phyloP scores from a whole-genome alignment of 2,888 invertebrate genomes.

The Scotopteryx bipunctaria region DNA sequence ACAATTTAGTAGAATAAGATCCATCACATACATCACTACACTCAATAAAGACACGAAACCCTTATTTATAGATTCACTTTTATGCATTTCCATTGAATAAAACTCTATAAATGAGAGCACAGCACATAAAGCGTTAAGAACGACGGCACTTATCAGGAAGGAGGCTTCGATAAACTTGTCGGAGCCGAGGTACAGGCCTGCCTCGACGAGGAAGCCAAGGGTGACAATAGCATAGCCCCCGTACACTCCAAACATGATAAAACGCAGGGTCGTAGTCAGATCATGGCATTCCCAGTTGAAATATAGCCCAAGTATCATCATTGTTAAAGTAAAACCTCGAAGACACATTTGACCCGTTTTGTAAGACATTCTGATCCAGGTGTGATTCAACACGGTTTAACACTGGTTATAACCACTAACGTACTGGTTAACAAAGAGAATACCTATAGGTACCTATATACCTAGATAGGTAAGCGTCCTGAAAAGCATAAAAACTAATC shows the following conservation, averaged over 20 bases:
- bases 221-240: constrained; percentile 51
- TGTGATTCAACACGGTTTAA: too few species aligned
- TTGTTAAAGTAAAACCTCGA: constrained; percentile 47
- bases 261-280: constrained; percentile 42
- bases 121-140: constrained; percentile 44
- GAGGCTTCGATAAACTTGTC: constrained; percentile 44
- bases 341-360: constrained; percentile 53
- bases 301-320: constrained; percentile 50
- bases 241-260: constrained; percentile 55
- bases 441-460: too few species aligned
- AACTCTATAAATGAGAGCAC: constrained; percentile 47
- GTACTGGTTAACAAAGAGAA: too few species aligned
- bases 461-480: too few species aligned
- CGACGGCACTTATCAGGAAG: constrained; percentile 44
- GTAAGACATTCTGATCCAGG: constrained; percentile 49
- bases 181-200: constrained; percentile 43
- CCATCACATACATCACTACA: constrained; percentile 43
- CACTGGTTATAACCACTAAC: too few species aligned
- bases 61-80: constrained; percentile 46
- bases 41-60: constrained; percentile 46
- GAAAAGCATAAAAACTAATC: too few species aligned
- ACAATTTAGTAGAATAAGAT: constrained; percentile 41
- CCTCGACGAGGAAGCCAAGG: constrained; percentile 58
- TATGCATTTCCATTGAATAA: constrained; percentile 22
- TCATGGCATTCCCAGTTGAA: constrained; percentile 50